A percentile compares a stretch with the other conserved stretches of the same genome.
Evolutionary conservation across 2,797 vertebrate species (phyloP).

Genomic region (Cuniculus paca): DNA sequence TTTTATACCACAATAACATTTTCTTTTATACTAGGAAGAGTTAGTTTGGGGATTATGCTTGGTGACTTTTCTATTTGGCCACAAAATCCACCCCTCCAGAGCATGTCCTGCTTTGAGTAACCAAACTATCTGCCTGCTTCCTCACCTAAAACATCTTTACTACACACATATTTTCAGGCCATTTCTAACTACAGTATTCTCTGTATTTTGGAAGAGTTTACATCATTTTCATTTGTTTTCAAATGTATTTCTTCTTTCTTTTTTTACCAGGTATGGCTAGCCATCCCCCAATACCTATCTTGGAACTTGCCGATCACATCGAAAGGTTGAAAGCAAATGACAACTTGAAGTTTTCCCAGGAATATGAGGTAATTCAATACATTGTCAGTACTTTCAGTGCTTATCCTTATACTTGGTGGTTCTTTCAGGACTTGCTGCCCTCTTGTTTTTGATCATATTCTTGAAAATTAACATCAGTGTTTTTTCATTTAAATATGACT

Average conservation of each 20-base stretch:
- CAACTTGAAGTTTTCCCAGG: constrained; percentile 99
- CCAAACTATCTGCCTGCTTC: constrained; percentile 94
- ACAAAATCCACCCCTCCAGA: constrained; percentile 93
- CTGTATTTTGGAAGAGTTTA: constrained; percentile 76
- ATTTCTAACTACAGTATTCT: constrained; percentile 90
- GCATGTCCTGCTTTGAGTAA: constrained; percentile 99
- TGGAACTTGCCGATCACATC: constrained; percentile 98
- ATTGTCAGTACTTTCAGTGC: not conserved
- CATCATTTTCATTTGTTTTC: constrained; percentile 76
- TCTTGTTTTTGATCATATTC: not conserved
- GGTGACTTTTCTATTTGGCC: constrained; percentile 94
- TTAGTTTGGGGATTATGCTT: constrained; percentile 92
- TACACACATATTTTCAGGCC: constrained; percentile 92
- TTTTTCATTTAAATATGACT: constrained; percentile 31
- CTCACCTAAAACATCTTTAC: constrained; percentile 90
- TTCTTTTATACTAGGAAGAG: constrained; percentile 93
- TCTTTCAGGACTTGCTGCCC: not conserved
- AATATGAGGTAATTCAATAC: constrained; percentile 94
- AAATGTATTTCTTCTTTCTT: constrained; percentile 77
- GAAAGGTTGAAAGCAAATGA: constrained; percentile 99
- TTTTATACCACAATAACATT: constrained; percentile 91
- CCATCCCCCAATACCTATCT: constrained; percentile 97
- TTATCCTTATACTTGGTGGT: not conserved
- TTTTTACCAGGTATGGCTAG: constrained; percentile 96
- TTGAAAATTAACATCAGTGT: not conserved